A percentile compares a stretch with the other conserved stretches of the same genome.
Evolutionary conservation across 2,797 vertebrate species (phyloP).

Genomic region (Iguana delicatissima): DNA sequence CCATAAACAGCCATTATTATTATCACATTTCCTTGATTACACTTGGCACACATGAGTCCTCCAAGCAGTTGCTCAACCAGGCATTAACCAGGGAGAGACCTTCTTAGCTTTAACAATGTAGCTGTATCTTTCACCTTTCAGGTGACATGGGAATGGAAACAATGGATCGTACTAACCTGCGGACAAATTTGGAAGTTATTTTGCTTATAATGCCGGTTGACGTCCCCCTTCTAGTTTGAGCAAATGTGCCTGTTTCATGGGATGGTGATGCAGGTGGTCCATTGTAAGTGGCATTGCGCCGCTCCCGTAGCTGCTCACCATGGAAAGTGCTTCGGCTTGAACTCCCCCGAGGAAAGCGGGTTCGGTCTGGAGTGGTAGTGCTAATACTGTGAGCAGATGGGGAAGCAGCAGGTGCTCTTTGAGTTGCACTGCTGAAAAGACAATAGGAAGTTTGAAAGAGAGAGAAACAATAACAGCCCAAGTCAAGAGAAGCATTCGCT

Average conservation of each 20-base stretch:
- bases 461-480: slow-evolving; percentile 9
- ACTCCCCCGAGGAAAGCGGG: slow-evolving; percentile 95
- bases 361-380: slow-evolving; percentile 91
- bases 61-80: not conserved
- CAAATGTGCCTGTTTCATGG: slow-evolving; percentile 92
- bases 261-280: slow-evolving; percentile 96
- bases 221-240: slow-evolving; percentile 91
- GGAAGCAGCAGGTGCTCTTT: slow-evolving; percentile 90
- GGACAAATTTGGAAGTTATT: slow-evolving; percentile 97
- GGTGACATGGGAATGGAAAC: not conserved
- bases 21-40: not conserved
- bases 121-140: not conserved
- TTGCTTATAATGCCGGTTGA: slow-evolving; percentile 98
- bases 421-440: slow-evolving; percentile 80
- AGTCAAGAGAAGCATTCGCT: slow-evolving; percentile 18
- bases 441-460: slow-evolving; percentile 49
- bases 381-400: slow-evolving; percentile 98
- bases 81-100: not conserved
- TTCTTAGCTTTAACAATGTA: slow-evolving; percentile 21
- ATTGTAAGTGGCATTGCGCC: slow-evolving; percentile 95
- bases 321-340: slow-evolving; percentile 98
- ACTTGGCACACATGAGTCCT: not conserved
- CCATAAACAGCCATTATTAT: not conserved
- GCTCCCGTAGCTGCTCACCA: slow-evolving; percentile 95
- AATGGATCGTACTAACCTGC: slow-evolving; percentile 87